A percentile compares a stretch with the other conserved stretches of the same genome.
Conservation (phyloP, 2,888 invertebrate genomes). For the Drosophila suboccidentalis region DNA sequence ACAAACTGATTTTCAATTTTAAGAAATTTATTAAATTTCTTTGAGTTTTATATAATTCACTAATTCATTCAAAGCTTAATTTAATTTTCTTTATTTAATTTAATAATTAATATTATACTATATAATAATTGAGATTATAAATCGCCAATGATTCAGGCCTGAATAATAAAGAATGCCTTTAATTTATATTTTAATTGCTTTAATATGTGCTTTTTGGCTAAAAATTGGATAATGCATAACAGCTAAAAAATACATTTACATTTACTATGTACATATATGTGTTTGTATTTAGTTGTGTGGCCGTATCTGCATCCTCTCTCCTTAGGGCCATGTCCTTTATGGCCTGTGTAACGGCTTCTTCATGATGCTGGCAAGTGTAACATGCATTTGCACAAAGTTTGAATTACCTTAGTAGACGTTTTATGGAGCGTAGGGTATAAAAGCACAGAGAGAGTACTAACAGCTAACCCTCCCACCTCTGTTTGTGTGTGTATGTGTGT, state of each 20-base stretch:
- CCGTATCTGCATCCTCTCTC: no score
- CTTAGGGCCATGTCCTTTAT: slow-evolving; percentile 30
- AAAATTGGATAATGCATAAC: background rate
- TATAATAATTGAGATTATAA: no score
- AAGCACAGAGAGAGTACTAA: slow-evolving; percentile 12
- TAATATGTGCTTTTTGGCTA: background rate
- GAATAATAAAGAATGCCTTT: background rate
- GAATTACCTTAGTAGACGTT: slow-evolving; percentile 58
- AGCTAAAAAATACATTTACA: background rate
- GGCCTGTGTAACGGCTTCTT: slow-evolving; percentile 35
- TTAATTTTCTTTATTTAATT: no score
- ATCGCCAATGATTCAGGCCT: background rate
- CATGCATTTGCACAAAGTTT: slow-evolving; percentile 57
- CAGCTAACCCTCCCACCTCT: slow-evolving; percentile 15
- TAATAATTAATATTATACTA: no score
- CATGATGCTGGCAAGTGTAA: slow-evolving; percentile 43
- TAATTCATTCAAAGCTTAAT: no score
- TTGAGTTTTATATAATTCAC: no score
- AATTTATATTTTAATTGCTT: background rate
- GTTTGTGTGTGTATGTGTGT: slow-evolving; percentile 18
- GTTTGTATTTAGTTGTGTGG: slow-evolving; percentile 4
- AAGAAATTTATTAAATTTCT: no score
- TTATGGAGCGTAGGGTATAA: slow-evolving; percentile 70
- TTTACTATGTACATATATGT: background rate
- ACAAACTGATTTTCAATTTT: no score